Evolutionary conservation across 1,140 invertebrate species (phyloP).

Genomic region (Drosophila tropicalis): DNA sequence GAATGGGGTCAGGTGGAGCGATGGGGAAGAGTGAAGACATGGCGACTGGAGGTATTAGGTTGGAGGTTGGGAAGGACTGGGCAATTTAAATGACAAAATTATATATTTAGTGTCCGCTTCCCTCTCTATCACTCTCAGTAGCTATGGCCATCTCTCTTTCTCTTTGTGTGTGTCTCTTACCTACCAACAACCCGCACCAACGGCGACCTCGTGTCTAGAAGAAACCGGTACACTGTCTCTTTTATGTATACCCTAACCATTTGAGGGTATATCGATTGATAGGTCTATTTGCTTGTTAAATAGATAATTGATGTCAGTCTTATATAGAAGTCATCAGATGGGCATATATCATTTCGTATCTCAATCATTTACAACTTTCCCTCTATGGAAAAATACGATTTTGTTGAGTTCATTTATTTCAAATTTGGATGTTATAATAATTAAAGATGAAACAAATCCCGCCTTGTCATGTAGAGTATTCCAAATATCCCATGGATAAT

Average conservation of each 20-base stretch:
- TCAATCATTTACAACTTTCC: no score
- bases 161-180: conserved; percentile 7
- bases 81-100: conserved; percentile 81
- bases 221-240: conserved; percentile 51
- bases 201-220: conserved; percentile 44
- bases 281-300: no score
- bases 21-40: background rate
- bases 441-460: no score
- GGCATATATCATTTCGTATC: no score
- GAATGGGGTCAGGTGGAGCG: conserved; percentile 48
- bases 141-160: conserved; percentile 2
- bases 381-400: no score
- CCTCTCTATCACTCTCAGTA: conserved; percentile 10
- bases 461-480: no score
- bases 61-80: conserved; percentile 28
- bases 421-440: no score
- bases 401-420: no score
- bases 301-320: no score
- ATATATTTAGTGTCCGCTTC: conserved; percentile 69
- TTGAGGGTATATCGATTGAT: background rate
- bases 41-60: no score
- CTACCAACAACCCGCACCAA: background rate
- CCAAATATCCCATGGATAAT: no score
- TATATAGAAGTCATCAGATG: no score
- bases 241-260: conserved; percentile 15